Conservation (phyloP, 2,797 vertebrate genomes). For the Hybognathus amarus region DNA sequence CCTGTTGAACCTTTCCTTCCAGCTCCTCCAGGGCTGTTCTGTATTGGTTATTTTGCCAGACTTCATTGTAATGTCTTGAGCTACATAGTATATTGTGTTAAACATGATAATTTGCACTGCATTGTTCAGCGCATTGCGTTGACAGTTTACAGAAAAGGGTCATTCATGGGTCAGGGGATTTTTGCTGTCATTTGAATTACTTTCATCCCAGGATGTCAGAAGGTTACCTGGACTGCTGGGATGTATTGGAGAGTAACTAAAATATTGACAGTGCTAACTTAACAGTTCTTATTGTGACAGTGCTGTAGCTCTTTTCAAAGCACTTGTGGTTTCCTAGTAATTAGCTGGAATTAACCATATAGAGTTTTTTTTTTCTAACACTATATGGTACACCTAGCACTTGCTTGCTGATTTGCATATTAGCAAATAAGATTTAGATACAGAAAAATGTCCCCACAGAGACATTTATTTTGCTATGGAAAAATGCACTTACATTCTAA, state of each 20-base stretch:
- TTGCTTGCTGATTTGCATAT: background rate
- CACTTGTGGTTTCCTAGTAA: background rate
- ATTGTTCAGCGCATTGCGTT: background rate
- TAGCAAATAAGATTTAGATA: background rate
- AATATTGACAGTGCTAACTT: background rate
- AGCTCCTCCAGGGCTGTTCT: background rate
- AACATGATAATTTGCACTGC: background rate
- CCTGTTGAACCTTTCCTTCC: conserved; percentile 28
- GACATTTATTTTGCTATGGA: background rate
- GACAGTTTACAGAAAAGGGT: conserved; percentile 23
- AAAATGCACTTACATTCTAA: background rate
- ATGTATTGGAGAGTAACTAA: background rate
- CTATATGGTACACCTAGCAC: background rate
- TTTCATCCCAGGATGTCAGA: background rate
- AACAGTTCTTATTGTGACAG: background rate
- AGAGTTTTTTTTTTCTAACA: background rate
- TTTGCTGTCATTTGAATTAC: conserved; percentile 5
- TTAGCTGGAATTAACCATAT: background rate
- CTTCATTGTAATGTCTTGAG: conserved; percentile 3
- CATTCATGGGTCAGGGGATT: background rate
- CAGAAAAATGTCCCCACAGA: background rate
- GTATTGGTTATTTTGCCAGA: conserved; percentile 2
- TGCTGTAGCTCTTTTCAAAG: background rate
- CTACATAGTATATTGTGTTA: background rate
- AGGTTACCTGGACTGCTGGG: background rate